Percentiles rank a stretch among this genome's conserved stretches.
Conservation (phyloP, 2,888 invertebrate species). For the Papilio demoleus region DNA sequence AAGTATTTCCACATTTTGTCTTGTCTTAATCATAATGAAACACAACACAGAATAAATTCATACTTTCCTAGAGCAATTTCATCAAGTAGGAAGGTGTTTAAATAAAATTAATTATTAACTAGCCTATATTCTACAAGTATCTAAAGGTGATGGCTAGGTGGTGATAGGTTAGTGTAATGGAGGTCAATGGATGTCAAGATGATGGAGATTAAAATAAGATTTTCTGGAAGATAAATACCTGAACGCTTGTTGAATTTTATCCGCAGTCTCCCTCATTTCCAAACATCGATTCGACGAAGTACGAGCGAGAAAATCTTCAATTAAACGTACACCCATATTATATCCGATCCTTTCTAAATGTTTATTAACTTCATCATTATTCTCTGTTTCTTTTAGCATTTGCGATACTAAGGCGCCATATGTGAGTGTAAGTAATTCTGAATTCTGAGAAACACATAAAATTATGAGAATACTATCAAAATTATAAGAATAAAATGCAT, state of each 20-base stretch:
- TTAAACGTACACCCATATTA: conserved; percentile 98
- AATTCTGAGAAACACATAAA: conserved; percentile 87
- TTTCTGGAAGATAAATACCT: conserved; percentile 57
- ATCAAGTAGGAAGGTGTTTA: too few relatives aligned
- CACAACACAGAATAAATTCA: too few relatives aligned
- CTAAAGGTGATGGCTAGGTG: too few relatives aligned
- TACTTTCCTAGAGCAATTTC: too few relatives aligned
- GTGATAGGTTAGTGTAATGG: too few relatives aligned
- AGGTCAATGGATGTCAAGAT: too few relatives aligned
- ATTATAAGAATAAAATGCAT: conserved; percentile 29
- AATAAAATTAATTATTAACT: too few relatives aligned
- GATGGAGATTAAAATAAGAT: too few relatives aligned
- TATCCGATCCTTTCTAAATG: conserved; percentile 98
- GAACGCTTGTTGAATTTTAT: conserved; percentile 93
- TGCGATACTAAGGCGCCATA: conserved; percentile 99
- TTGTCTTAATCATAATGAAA: too few relatives aligned
- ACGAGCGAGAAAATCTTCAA: conserved; percentile 98
- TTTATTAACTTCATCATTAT: conserved; percentile 98
- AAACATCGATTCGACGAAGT: conserved; percentile 95
- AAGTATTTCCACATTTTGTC: too few relatives aligned
- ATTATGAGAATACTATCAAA: background rate
- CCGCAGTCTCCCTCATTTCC: conserved; percentile 98
- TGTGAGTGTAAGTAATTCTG: conserved; percentile 97
- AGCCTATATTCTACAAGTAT: too few relatives aligned
- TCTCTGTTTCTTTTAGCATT: conserved; percentile 97